Conservation (phyloP, 2,888 invertebrate genomes). For the Drosophila falleni region DNA sequence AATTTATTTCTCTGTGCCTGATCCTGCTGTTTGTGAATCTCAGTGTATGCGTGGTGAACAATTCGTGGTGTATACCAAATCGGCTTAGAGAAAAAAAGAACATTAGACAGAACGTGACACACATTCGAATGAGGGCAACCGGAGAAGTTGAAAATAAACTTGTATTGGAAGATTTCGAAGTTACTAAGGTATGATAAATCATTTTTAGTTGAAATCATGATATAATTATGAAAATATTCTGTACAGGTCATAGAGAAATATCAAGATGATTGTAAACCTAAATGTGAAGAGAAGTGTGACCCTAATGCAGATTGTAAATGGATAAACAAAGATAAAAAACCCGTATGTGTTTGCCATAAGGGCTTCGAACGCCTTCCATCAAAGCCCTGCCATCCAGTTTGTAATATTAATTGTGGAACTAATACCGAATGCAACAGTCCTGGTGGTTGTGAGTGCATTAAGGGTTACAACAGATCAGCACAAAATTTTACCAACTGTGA, state of each 20-base stretch:
- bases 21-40: conserved; percentile 1
- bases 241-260: neutral
- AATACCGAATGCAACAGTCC: conserved; percentile 88
- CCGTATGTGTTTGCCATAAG: conserved; percentile 15
- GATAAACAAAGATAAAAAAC: accelerated
- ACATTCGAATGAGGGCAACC: neutral
- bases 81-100: no score
- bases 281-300: conserved; percentile 21
- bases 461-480: conserved; percentile 86
- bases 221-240: neutral
- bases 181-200: neutral
- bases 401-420: conserved; percentile 64
- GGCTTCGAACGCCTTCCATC: neutral
- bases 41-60: neutral
- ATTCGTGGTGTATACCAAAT: neutral
- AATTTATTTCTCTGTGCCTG: conserved; percentile 4
- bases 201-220: neutral
- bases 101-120: accelerated
- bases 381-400: conserved; percentile 59
- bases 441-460: conserved; percentile 89
- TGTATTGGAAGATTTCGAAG: neutral
- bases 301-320: conserved; percentile 20
- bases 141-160: neutral
- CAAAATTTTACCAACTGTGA: conserved; percentile 17
- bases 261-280: conserved; percentile 1